Evolutionary conservation across 2,797 vertebrate genomes (phyloP).

Genomic region (Morelia viridis): DNA sequence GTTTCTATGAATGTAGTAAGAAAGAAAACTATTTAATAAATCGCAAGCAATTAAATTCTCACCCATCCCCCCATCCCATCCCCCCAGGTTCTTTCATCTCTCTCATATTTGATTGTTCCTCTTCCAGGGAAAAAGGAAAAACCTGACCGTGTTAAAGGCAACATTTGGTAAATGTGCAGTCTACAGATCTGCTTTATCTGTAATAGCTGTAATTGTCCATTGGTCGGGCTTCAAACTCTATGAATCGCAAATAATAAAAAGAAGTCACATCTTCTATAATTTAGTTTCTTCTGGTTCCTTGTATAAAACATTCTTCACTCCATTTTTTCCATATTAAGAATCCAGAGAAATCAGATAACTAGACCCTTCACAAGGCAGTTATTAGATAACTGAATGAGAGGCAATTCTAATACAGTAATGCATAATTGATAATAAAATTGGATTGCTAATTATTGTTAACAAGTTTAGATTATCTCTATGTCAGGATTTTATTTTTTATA

Average conservation of each 20-base stretch:
- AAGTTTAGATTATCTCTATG: neutral
- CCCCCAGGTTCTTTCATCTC: neutral
- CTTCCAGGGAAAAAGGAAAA: neutral
- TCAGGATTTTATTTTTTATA: neutral
- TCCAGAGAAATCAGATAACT: neutral
- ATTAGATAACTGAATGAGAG: neutral
- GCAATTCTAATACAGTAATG: neutral
- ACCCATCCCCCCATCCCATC: constrained; percentile 20
- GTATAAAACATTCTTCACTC: neutral
- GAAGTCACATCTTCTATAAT: neutral
- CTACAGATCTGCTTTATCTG: too few species aligned
- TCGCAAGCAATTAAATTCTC: constrained; percentile 37
- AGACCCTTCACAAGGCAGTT: neutral
- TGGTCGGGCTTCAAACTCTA: neutral
- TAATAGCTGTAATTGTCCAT: neutral
- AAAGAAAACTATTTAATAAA: constrained; percentile 44
- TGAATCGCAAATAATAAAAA: neutral
- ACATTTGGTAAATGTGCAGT: neutral
- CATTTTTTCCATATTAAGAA: neutral
- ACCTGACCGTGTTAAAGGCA: neutral
- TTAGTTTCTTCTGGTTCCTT: neutral
- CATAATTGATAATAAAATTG: neutral
- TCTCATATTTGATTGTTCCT: constrained; percentile 13
- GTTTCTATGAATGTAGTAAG: constrained; percentile 54
- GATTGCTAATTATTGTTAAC: neutral